Conservation (phyloP, 1,140 invertebrate genomes). For the Phenacoccus solenopsis region DNA sequence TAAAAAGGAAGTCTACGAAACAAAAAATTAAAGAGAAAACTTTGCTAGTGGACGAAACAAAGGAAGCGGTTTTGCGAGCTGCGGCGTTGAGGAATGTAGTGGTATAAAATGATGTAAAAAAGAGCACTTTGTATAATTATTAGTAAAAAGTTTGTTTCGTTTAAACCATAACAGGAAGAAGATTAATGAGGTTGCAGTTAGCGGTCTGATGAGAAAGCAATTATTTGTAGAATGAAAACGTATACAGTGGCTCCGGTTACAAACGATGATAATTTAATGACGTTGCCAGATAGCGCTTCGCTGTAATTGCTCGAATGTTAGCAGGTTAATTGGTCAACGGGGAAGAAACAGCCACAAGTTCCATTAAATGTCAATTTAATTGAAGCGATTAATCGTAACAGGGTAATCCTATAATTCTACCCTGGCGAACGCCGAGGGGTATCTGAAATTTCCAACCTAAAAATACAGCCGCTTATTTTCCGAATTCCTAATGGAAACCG, state of each 20-base stretch:
- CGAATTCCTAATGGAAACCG: too few species aligned
- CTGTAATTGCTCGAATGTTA: not conserved
- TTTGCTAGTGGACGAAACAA: not conserved
- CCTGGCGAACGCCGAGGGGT: not conserved
- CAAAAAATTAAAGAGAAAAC: not conserved
- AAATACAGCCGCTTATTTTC: not conserved
- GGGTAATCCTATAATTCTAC: not conserved
- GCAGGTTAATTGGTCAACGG: slow-evolving; percentile 10
- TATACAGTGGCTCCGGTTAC: slow-evolving; percentile 1
- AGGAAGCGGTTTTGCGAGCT: not conserved
- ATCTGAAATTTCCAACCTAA: not conserved
- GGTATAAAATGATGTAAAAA: not conserved
- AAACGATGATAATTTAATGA: slow-evolving; percentile 16
- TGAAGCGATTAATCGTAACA: not conserved
- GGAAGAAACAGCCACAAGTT: slow-evolving; percentile 10
- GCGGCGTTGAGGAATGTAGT: too few species aligned
- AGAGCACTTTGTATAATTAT: not conserved
- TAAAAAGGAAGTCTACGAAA: not conserved
- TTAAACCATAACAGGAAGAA: not conserved
- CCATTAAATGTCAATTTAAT: slow-evolving; percentile 14
- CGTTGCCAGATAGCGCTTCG: not conserved
- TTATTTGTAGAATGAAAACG: slow-evolving; percentile 12
- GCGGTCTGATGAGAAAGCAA: slow-evolving; percentile 14
- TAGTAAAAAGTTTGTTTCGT: slow-evolving; percentile 3
- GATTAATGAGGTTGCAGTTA: slow-evolving; percentile 9